Evolutionary conservation across 2,797 vertebrate species (phyloP).

Genomic region (Anas bahamensis): DNA sequence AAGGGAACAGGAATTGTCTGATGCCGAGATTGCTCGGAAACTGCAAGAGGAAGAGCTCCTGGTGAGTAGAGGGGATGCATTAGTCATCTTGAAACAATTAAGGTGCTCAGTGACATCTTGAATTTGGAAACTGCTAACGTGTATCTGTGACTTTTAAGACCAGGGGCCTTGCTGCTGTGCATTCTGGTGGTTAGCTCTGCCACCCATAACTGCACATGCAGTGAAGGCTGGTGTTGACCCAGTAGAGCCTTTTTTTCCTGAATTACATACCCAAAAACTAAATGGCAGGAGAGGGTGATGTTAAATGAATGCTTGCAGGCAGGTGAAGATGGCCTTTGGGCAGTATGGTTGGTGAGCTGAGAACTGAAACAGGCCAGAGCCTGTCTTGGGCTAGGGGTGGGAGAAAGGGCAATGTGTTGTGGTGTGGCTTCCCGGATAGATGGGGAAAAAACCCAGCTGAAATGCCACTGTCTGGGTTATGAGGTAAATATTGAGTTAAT

Average conservation of each 20-base stretch:
- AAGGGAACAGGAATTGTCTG: constrained; percentile 86
- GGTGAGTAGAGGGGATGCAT: constrained; percentile 75
- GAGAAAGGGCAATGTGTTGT: background rate
- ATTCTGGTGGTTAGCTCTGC: background rate
- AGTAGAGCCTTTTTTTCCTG: background rate
- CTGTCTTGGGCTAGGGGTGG: background rate
- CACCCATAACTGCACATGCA: rapidly evolving
- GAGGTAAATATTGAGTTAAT: background rate
- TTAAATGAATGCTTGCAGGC: background rate
- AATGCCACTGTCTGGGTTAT: background rate
- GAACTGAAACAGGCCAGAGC: background rate
- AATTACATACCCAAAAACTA: background rate
- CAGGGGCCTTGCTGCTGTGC: background rate
- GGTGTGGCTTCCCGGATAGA: background rate
- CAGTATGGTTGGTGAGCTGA: background rate
- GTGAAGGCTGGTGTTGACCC: background rate
- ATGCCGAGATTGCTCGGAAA: constrained; percentile 93
- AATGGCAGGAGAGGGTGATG: background rate
- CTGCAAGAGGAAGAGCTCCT: constrained; percentile 93
- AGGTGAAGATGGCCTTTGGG: background rate
- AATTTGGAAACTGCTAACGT: background rate
- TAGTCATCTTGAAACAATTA: background rate
- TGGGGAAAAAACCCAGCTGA: background rate
- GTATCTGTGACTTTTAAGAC: background rate
- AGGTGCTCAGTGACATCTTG: background rate